Percentiles rank a stretch among this genome's conserved stretches.
Evolutionary conservation across 2,888 invertebrate species (phyloP).

Genomic region (Amphipoea oculea): DNA sequence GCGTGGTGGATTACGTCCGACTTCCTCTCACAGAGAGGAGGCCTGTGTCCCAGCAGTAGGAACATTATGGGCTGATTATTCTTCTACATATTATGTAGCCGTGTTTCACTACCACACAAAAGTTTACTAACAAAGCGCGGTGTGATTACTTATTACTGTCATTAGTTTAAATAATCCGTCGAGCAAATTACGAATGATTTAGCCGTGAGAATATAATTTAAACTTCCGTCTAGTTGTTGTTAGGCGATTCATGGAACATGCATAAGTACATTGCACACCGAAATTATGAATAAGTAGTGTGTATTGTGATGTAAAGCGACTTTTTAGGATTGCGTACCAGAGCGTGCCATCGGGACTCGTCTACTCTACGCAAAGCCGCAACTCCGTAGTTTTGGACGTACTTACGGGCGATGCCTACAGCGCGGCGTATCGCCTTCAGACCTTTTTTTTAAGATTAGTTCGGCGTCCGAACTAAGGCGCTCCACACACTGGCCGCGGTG

Average conservation of each 20-base stretch:
- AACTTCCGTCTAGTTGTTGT: slow-evolving; percentile 36
- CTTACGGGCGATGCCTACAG: no score
- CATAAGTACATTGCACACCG: slow-evolving; percentile 3
- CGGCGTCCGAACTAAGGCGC: no score
- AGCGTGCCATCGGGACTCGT: background rate
- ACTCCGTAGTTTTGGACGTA: no score
- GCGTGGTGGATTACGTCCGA: background rate
- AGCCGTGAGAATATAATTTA: slow-evolving; percentile 27
- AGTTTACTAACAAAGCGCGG: slow-evolving; percentile 19
- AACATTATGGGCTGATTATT: background rate
- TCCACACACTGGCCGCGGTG: no score
- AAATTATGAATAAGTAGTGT: slow-evolving; percentile 6
- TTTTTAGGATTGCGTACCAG: background rate
- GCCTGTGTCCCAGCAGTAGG: background rate
- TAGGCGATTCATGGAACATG: slow-evolving; percentile 4
- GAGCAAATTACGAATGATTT: slow-evolving; percentile 33
- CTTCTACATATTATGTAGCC: background rate
- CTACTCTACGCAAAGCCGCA: no score
- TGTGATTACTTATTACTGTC: slow-evolving; percentile 13
- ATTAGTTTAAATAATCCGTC: slow-evolving; percentile 24
- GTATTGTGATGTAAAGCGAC: slow-evolving; percentile 4
- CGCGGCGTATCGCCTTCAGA: no score
- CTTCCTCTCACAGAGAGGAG: background rate
- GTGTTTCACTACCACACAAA: slow-evolving; percentile 8
- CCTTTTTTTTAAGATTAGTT: no score